Base-by-base conservation (phyloP, 2,797 vertebrate species). In the Hippocampus kuda region DNA sequence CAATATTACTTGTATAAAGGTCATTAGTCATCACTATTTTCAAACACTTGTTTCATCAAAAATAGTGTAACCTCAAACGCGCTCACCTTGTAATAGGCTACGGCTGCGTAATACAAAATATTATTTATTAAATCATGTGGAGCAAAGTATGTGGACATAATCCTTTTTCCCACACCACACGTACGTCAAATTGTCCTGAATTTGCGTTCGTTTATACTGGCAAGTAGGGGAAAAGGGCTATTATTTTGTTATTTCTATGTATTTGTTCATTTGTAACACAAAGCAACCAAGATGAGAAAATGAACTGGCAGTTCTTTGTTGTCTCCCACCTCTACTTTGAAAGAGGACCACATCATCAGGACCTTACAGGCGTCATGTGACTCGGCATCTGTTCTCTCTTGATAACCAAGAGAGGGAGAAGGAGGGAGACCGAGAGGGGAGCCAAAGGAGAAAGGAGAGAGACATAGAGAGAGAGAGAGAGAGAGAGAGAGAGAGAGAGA, bases 331-430 rank as follows among this genome's bases (percentile, higher is more conserved):
- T 80, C 54, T 70, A 72, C 73, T 76, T 66, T 67, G 66, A 70
- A 46, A 63, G 66, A 57, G 73, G 72, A 77, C 72, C 79, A 62
- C 57, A 13, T 61, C 68, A 38, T 61, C 72, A 38, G 72, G 80
- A 79, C 78, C 83, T 74, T 77, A 69, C 67, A 75, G 74, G 67
- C 66, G 72, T 85, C 90, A 91, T 77, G 90, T 91, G 90, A 90
- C 82, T 72, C 69, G 70, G 81, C 86, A 89, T 89, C 84, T 87
- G 89, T 82, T 84, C 77, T 76, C 76, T 70, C 70, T 80, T 80
- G 82, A 88, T 81, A 81, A 84, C 83, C 82, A 67, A 70, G 67
- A 53, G 77, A 70, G 77, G 49, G 75, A 48, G 69, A 64, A 66
- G 56, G 65, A 41, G 65, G 62, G 66, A 30, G 71, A 60, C 77